Evolutionary conservation across 1,140 invertebrate species (phyloP).

Genomic region (Drosophila rhopaloa): DNA sequence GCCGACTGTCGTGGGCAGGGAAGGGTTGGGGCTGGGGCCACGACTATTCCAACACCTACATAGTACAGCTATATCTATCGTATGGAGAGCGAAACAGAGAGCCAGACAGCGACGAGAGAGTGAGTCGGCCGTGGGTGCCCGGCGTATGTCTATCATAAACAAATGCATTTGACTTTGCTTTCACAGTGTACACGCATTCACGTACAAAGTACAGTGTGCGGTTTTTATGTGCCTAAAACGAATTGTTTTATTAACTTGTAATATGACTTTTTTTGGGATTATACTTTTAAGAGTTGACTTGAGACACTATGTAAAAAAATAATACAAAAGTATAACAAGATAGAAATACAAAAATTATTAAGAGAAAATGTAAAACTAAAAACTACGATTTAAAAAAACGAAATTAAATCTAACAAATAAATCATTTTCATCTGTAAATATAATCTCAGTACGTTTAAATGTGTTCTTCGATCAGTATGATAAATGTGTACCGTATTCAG

Average conservation of each 20-base stretch:
- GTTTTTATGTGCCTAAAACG: conserved; percentile 4
- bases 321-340: no score
- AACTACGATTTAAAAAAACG: no score
- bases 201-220: conserved; percentile 28
- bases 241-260: conserved; percentile 1
- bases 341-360: no score
- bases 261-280: not conserved
- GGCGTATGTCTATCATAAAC: conserved; percentile 44
- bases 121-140: conserved; percentile 27
- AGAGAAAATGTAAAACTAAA: no score
- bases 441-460: no score
- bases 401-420: no score
- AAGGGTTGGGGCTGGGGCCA: conserved; percentile 2
- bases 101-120: conserved; percentile 18
- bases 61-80: conserved; percentile 12
- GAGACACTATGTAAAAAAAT: no score
- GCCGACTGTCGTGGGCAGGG: conserved; percentile 46
- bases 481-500: no score
- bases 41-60: not conserved
- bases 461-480: no score
- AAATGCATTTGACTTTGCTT: conserved; percentile 63
- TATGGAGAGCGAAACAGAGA: conserved; percentile 11
- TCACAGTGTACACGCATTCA: conserved; percentile 10
- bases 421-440: no score
- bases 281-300: no score